Conservation (phyloP, 2,113 vertebrate species). For the Strigops habroptila region DNA sequence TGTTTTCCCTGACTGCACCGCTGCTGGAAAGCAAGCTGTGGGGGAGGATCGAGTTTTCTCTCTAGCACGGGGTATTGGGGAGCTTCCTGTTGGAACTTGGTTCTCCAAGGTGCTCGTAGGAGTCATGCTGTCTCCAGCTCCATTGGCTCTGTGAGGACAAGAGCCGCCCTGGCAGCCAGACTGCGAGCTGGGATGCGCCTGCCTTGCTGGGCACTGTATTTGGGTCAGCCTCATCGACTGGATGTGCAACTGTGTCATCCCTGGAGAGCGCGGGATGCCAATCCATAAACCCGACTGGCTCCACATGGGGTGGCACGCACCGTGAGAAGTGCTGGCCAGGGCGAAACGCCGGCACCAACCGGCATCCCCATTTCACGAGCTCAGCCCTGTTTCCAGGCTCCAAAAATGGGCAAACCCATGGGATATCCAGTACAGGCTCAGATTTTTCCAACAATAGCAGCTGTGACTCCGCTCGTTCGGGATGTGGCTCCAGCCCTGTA, state of each 20-base stretch:
- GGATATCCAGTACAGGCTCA: neutral
- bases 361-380: rapidly evolving
- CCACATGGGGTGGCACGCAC: rapidly evolving
- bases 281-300: neutral
- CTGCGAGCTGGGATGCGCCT: neutral
- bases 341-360: rapidly evolving
- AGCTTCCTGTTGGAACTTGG: rapidly evolving
- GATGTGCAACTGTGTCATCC: conserved; percentile 2
- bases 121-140: neutral
- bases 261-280: neutral
- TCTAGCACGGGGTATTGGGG: too few relatives aligned
- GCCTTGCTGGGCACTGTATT: neutral
- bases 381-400: neutral
- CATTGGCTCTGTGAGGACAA: rapidly evolving
- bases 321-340: rapidly evolving
- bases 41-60: neutral
- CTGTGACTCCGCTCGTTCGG: neutral
- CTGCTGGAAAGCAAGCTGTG: neutral
- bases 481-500: neutral
- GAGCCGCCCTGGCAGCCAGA: neutral
- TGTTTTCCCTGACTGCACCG: rapidly evolving
- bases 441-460: neutral
- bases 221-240: conserved; percentile 41
- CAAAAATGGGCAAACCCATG: neutral
- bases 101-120: neutral